Conservation (phyloP, 1,140 invertebrate genomes). For the Maniola jurtina region DNA sequence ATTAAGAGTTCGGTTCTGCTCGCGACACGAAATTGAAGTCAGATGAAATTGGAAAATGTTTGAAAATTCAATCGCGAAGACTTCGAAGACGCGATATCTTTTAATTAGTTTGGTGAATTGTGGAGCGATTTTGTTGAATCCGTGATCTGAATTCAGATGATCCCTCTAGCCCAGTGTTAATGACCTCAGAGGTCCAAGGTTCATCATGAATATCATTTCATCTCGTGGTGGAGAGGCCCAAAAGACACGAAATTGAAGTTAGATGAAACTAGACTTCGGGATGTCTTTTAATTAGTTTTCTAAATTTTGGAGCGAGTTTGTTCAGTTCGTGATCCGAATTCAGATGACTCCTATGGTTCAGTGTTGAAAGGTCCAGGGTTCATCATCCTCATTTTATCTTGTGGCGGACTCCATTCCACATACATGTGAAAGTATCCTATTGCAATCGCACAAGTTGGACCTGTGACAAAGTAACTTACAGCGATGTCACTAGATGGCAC, state of each 20-base stretch:
- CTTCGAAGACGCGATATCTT: neutral
- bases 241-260: conserved; percentile 3
- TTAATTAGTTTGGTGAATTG: conserved; percentile 13
- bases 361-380: no score
- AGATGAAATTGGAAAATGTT: conserved; percentile 5
- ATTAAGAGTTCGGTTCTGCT: neutral
- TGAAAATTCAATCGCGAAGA: conserved; percentile 3
- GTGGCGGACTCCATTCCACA: no score
- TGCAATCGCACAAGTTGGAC: no score
- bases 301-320: neutral
- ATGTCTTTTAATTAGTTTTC: conserved; percentile 12
- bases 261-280: neutral
- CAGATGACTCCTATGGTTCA: no score
- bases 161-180: no score
- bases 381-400: no score
- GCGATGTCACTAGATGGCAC: no score
- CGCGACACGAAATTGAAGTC: neutral
- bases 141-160: neutral
- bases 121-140: neutral
- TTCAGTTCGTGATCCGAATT: neutral
- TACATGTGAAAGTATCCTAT: no score
- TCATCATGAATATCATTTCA: no score
- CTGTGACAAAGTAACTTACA: no score
- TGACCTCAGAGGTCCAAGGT: no score
- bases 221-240: no score